Percentiles rank a stretch among this genome's conserved stretches.
Evolutionary conservation across 2,888 invertebrate genomes (phyloP).

Genomic region (Tenthredo mesomela): DNA sequence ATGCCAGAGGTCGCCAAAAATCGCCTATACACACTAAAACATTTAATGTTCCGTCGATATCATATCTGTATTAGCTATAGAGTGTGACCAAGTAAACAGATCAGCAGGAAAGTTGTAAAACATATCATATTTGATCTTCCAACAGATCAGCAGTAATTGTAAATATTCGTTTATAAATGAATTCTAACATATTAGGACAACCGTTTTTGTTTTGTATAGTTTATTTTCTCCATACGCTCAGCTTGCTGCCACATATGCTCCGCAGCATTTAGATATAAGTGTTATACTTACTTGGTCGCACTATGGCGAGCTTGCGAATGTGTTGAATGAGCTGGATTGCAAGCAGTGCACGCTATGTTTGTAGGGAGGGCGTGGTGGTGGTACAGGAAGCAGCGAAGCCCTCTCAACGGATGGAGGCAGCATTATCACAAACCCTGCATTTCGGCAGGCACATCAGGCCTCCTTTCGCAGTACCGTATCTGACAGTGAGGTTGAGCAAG

Average conservation of each 20-base stretch:
- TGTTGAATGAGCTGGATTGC: conserved; percentile 49
- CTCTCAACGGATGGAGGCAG: conserved; percentile 85
- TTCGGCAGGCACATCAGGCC: conserved; percentile 86
- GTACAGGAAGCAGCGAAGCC: conserved; percentile 71
- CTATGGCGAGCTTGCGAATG: conserved; percentile 44
- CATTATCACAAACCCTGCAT: conserved; percentile 90
- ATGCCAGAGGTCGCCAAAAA: too few species aligned
- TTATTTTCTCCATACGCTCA: background rate
- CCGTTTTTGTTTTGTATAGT: background rate
- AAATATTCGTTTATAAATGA: background rate
- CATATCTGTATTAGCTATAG: conserved; percentile 9
- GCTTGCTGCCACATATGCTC: conserved; percentile 12
- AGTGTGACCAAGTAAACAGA: conserved; percentile 37
- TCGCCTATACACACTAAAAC: conserved; percentile 12
- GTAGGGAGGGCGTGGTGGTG: conserved; percentile 70
- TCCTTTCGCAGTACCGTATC: conserved; percentile 94
- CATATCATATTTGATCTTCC: background rate
- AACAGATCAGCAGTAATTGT: background rate
- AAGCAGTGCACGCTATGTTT: conserved; percentile 55
- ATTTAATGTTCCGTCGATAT: background rate
- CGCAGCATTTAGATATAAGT: background rate
- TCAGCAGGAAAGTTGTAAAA: background rate
- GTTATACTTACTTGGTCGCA: conserved; percentile 35
- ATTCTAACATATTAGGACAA: background rate
- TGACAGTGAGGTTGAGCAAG: conserved; percentile 95